These are phyloP conservation scores for Alloscopus bannaensis DNA, from an alignment of 2,888 invertebrate genomes.

Conservation along the genomic window DNA sequence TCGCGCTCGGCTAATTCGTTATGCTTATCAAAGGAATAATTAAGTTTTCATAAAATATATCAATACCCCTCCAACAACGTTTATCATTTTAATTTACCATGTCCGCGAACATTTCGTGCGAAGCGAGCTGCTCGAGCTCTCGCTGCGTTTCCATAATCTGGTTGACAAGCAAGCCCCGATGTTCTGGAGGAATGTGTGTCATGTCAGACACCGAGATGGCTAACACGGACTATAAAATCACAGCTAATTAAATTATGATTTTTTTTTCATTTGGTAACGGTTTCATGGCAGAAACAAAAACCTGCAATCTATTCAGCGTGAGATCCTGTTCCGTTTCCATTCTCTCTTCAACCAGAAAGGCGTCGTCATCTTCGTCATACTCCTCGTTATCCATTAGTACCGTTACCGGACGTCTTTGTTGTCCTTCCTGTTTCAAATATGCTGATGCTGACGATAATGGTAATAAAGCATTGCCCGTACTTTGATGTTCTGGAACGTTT, in stretches of 20 bases:
- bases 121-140: conserved; percentile 80
- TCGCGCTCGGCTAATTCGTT: conserved; percentile 76
- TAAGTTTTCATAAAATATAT: too few species aligned
- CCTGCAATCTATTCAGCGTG: conserved; percentile 32
- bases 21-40: conserved; percentile 10
- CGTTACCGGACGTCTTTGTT: conserved; percentile 78
- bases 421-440: conserved; percentile 11
- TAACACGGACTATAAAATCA: conserved; percentile 1
- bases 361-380: conserved; percentile 82
- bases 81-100: conserved; percentile 5
- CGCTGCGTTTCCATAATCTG: conserved; percentile 95
- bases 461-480: too few species aligned
- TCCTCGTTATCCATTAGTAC: conserved; percentile 86
- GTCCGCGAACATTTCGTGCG: conserved; percentile 8
- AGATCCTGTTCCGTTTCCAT: conserved; percentile 59
- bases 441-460: too few species aligned
- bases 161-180: conserved; percentile 89
- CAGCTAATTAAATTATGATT: too few species aligned
- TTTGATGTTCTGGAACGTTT: too few species aligned
- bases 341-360: conserved; percentile 83
- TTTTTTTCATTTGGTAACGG: too few species aligned
- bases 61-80: neutral
- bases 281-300: too few species aligned
- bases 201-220: conserved; percentile 9
- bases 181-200: conserved; percentile 47